These are phyloP conservation scores for Micrasema minimum DNA, from an alignment of 1,140 invertebrate genomes.

Conservation along the genomic window DNA sequence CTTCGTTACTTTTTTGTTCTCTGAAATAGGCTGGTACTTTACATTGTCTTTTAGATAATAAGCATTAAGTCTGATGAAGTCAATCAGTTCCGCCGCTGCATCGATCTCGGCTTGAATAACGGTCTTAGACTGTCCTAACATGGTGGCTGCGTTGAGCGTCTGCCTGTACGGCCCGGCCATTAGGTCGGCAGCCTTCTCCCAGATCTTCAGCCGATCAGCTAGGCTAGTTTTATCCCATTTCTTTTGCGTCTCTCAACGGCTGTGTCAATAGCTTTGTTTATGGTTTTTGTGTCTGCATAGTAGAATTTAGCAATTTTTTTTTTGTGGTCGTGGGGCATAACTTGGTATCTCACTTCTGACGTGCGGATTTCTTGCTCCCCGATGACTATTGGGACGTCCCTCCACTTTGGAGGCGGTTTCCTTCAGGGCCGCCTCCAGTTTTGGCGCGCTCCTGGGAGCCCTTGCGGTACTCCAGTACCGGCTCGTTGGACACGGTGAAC, in stretches of 20 bases:
- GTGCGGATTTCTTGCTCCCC: slow-evolving; percentile 87
- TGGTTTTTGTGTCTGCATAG: slow-evolving; percentile 85
- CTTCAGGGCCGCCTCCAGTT: slow-evolving; percentile 79
- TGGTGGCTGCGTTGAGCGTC: slow-evolving; percentile 94
- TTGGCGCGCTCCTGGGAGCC: slow-evolving; percentile 83
- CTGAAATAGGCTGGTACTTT: slow-evolving; percentile 91
- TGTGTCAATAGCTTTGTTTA: slow-evolving; percentile 87
- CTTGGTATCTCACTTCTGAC: slow-evolving; percentile 76
- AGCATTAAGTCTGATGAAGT: slow-evolving; percentile 95
- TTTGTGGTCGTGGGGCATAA: slow-evolving; percentile 90
- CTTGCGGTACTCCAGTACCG: slow-evolving; percentile 81
- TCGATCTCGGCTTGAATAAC: slow-evolving; percentile 98
- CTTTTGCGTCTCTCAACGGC: slow-evolving; percentile 79
- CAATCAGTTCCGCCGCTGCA: slow-evolving; percentile 93
- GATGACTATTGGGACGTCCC: slow-evolving; percentile 94
- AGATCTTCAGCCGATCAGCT: slow-evolving; percentile 81
- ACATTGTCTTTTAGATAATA: slow-evolving; percentile 88
- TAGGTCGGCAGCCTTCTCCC: slow-evolving; percentile 88
- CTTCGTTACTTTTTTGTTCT: slow-evolving; percentile 76
- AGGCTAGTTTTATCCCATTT: slow-evolving; percentile 90
- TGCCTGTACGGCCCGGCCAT: slow-evolving; percentile 90
- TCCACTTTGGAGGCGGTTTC: slow-evolving; percentile 72
- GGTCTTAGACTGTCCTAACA: slow-evolving; percentile 97
- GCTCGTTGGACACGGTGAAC: slow-evolving; percentile 83
- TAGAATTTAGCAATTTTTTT: slow-evolving; percentile 92